phyloP scores from a whole-genome alignment of 1,140 invertebrate genomes.

The Neomicropteryx cornuta region DNA sequence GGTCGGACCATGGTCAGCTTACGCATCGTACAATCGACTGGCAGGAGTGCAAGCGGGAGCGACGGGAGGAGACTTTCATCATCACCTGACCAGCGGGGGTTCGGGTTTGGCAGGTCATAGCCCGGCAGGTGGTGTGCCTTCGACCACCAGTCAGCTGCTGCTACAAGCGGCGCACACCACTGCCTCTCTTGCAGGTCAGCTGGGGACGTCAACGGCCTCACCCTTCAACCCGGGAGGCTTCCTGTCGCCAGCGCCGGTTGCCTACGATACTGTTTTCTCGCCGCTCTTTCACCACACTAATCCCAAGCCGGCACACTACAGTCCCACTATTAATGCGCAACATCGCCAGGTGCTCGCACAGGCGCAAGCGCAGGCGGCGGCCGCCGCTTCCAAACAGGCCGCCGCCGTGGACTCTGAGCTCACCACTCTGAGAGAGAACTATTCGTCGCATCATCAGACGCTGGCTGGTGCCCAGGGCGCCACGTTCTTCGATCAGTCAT shows the following conservation, averaged over 20 bases:
- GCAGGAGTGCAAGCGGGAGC: constrained; percentile 46
- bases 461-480: constrained; percentile 35
- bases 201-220: constrained; percentile 41
- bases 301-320: constrained; percentile 50
- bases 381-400: constrained; percentile 41
- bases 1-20: constrained; percentile 64
- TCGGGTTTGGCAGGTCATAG: constrained; percentile 28
- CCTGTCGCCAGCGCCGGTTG: constrained; percentile 53
- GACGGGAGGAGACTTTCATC: constrained; percentile 49
- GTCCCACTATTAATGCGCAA: constrained; percentile 43
- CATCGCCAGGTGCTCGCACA: constrained; percentile 45
- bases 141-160: constrained; percentile 48
- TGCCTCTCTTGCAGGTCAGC: constrained; percentile 46
- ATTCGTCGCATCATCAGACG: constrained; percentile 40
- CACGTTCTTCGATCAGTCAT: constrained; percentile 52
- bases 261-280: constrained; percentile 59
- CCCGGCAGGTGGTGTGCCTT: constrained; percentile 37
- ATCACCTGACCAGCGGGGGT: constrained; percentile 43
- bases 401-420: constrained; percentile 43
- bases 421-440: constrained; percentile 44
- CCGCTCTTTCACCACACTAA: constrained; percentile 60
- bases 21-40: constrained; percentile 62
- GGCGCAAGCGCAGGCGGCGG: constrained; percentile 34
- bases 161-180: constrained; percentile 50
- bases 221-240: constrained; percentile 59